Evolutionary conservation across 2,113 vertebrate species (phyloP), one percentile per base, ranked within the genome.

Genomic region (Micronycteris hirsuta): DNA sequence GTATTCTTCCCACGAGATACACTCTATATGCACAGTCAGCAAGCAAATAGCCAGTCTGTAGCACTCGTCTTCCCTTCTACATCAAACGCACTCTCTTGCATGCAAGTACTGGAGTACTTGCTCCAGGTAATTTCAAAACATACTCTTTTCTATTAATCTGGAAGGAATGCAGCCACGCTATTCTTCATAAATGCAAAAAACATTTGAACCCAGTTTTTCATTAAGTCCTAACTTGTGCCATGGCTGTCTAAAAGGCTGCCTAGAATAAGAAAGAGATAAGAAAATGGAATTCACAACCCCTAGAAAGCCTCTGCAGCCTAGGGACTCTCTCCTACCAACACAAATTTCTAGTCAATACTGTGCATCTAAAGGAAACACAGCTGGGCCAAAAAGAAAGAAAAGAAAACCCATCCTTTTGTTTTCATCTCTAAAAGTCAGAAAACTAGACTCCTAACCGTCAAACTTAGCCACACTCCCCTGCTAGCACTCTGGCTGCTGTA

Each of bases 301-400:
- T 28, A 33, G 47, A 58, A 74, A 83, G 56, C 14, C 28, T 36
- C 13, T 4, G 0, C 0, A 1, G 10, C 36, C 45, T 36, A 3
- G 2, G 12, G n/a, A 36, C 85, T n/a, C 74, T 58, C 38, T 52
- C 38, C 71, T 31, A 13, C 31, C 4, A 71, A 54, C 78, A 71
- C 26, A 22, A 61, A 19, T 19, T 38, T 86, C 74, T 89, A 67
- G 92, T 38, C 86, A 78, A 13, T 12, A 19, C 11, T 68, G 31
- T 2, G 28, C 22, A 47, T 43, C 67, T 63, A 41, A n/a, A 52
- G 86, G 45, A 71, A 94, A 93, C 86, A 86, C 52, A 88, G 93
- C 67, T 93, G 85, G 71, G 78, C 89, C 70, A 14, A 86, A n/a
- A 78, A 68, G 68, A 38, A 84, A 43, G 65, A 22, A 67, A 47